Percentiles rank a stretch among this genome's conserved stretches.
These are phyloP conservation scores for Palaemon carinicauda DNA, from an alignment of 1,140 invertebrate species.

Conservation along the genomic window DNA sequence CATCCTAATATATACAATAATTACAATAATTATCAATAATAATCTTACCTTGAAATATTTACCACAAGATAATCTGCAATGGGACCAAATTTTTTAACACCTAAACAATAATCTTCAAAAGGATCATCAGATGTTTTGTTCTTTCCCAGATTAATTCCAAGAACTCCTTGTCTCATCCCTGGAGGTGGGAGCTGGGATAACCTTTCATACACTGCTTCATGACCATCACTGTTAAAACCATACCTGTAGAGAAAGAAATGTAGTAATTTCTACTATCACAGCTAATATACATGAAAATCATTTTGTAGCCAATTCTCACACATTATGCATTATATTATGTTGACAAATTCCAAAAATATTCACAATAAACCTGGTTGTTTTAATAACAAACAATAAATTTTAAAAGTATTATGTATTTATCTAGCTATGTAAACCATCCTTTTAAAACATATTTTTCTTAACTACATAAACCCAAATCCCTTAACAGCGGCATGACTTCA, in stretches of 20 bases:
- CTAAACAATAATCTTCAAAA: conserved; percentile 81
- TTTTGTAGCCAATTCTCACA: too few relatives aligned
- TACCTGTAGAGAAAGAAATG: conserved; percentile 67
- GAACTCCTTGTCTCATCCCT: conserved; percentile 58
- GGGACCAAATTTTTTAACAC: conserved; percentile 78
- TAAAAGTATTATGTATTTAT: too few relatives aligned
- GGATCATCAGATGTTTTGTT: conserved; percentile 86
- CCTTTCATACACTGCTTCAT: conserved; percentile 71
- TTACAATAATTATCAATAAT: not conserved
- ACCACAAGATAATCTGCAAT: conserved; percentile 89
- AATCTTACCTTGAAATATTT: conserved; percentile 79
- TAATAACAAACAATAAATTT: too few relatives aligned
- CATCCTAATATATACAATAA: not conserved
- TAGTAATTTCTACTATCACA: not conserved
- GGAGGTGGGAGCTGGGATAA: conserved; percentile 64
- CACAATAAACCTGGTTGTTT: too few relatives aligned
- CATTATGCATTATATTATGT: too few relatives aligned
- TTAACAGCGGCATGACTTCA: too few relatives aligned
- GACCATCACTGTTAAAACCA: conserved; percentile 97
- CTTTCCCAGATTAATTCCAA: conserved; percentile 95
- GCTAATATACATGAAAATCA: too few relatives aligned
- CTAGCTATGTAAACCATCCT: too few relatives aligned
- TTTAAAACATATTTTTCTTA: too few relatives aligned
- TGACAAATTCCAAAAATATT: too few relatives aligned
- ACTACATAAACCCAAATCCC: too few relatives aligned